Percentiles rank a stretch among this genome's conserved stretches.
Evolutionary conservation across 2,888 invertebrate species (phyloP).

Genomic region (Lepidocyrtoides sp.): DNA sequence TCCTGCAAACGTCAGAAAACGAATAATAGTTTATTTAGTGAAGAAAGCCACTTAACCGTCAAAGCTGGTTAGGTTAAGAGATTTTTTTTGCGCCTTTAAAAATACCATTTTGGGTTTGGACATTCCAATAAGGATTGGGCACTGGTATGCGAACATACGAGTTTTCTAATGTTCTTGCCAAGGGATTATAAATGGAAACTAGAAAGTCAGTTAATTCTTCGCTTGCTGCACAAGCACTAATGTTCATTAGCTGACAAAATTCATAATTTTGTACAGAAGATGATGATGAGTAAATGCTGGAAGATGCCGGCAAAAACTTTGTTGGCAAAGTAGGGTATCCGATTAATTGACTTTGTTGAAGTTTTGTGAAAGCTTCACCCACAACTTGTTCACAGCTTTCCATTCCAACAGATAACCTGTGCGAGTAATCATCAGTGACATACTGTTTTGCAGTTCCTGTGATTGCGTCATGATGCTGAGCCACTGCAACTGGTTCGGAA

Average conservation of each 20-base stretch:
- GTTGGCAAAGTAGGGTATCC: too few species aligned
- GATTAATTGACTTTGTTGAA: too few species aligned
- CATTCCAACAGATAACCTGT: conserved; percentile 91
- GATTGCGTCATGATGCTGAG: conserved; percentile 96
- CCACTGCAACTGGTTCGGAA: conserved; percentile 86
- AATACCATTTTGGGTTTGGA: too few species aligned
- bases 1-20: conserved; percentile 59
- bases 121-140: conserved; percentile 81
- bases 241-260: conserved; percentile 89
- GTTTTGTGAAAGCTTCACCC: conserved; percentile 88
- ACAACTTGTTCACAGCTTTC: conserved; percentile 89
- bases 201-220: conserved; percentile 88
- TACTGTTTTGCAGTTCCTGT: conserved; percentile 95
- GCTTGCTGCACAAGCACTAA: conserved; percentile 88
- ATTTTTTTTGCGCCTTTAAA: conserved; percentile 76
- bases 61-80: too few species aligned
- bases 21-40: too few species aligned
- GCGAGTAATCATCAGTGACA: conserved; percentile 95
- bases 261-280: too few species aligned
- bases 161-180: conserved; percentile 87
- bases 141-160: conserved; percentile 82
- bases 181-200: conserved; percentile 90
- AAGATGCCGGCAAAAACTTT: too few species aligned
- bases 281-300: too few species aligned
- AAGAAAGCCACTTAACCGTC: too few species aligned